Evolutionary conservation across 1,140 invertebrate species (phyloP), one percentile per base, ranked within the genome.

Genomic region (Lordiphosa mommai): DNA sequence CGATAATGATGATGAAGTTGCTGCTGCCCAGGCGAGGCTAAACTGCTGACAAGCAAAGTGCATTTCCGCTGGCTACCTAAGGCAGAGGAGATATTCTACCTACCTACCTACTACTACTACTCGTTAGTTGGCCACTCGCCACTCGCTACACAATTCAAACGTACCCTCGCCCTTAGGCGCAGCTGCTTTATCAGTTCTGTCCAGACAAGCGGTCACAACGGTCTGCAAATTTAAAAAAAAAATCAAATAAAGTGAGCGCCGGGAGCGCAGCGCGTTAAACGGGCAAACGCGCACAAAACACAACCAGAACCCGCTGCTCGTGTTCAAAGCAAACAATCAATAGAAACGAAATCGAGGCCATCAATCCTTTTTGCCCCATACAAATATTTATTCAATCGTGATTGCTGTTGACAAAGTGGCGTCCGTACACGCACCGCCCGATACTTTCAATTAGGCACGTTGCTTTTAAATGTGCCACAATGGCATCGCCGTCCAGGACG

Each of bases 381-480:
- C 58, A 85, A 77, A 84, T 85, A 84, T 84, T 84, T 84, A 57
- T 66, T 44, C 37, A 67, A 66, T 40, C 47, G 66, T 80, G 76
- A 80, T 80, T 80, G 77, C 56, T 84, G 69, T 85, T 84, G 79
- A 84, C 79, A 84, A 84, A 84, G 77, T 84, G 77, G 79, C 74
- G 74, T 77, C 77, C 65, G 65, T 46, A 50, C 30, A 58, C 64
- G 53, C 63, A 68, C 65, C 55, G 76, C 65, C 66, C 72, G 72
- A 66, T 70, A 72, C 64, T 84, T 84, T 85, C 77, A 84, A 84
- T 85, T 84, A 84, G 79, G 79, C 79, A 84, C 77, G 79, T 77
- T 77, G 79, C 79, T 61, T 72, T 60, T 82, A 82, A 84, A 84
- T 84, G 77, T 84, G 77, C 79, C 77, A 84, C 72, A 84, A 84